phyloP scores from a whole-genome alignment of 2,113 vertebrate species.

The Spilogale gracilis region DNA sequence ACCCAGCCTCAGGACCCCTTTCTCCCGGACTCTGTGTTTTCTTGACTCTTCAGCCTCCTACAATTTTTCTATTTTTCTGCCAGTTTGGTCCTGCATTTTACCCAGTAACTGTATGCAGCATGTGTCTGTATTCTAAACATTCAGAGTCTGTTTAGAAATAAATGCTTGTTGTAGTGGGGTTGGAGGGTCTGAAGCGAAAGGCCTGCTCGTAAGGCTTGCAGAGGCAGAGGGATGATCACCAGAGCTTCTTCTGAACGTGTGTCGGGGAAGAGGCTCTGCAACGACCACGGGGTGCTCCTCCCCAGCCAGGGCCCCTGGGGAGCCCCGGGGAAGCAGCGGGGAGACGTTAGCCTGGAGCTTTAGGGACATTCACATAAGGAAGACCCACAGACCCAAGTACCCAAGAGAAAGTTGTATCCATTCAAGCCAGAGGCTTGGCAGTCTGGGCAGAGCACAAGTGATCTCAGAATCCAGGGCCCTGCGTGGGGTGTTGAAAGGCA shows the following conservation, averaged over 20 bases:
- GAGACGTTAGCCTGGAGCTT: neutral
- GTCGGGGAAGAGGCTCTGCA: neutral
- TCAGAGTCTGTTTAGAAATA: neutral
- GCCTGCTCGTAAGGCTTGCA: neutral
- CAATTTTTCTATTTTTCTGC: neutral
- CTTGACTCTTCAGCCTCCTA: neutral
- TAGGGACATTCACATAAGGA: neutral
- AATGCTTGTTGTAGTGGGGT: neutral
- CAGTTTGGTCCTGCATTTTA: neutral
- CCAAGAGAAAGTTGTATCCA: neutral
- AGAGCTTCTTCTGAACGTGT: neutral
- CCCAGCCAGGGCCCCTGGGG: neutral
- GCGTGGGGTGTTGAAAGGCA: neutral
- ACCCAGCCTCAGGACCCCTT: neutral
- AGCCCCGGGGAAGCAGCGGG: no score
- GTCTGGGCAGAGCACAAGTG: neutral
- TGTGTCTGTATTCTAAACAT: neutral
- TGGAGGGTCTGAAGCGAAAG: neutral
- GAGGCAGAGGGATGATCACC: rapidly evolving
- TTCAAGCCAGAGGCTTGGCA: neutral
- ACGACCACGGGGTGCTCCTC: neutral
- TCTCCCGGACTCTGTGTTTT: neutral
- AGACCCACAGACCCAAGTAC: neutral
- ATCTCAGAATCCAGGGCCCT: neutral
- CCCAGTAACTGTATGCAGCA: neutral